phyloP scores from a whole-genome alignment of 1,140 invertebrate genomes.

The Hycleus phaleratus region DNA sequence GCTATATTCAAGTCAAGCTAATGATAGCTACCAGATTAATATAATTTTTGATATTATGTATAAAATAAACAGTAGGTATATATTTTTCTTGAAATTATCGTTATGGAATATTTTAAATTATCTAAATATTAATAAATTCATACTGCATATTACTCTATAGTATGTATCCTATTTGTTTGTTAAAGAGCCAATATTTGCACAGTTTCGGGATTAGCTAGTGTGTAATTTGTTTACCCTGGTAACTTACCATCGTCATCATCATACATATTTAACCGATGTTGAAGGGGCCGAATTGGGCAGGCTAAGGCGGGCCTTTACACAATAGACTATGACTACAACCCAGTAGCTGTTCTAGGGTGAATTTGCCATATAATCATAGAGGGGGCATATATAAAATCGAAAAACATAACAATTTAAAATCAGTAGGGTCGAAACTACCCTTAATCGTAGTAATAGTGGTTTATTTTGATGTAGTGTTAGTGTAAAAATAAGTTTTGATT shows the following conservation, averaged over 20 bases:
- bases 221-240: conserved; percentile 25
- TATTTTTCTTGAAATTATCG: no score
- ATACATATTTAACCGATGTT: conserved; percentile 5
- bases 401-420: conserved; percentile 10
- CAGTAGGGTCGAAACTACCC: conserved; percentile 18
- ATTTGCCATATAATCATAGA: conserved; percentile 19
- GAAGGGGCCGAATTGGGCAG: conserved; percentile 18
- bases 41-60: no score
- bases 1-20: no score
- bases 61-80: no score
- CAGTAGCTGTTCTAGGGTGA: conserved; percentile 6
- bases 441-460: neutral
- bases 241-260: conserved; percentile 7
- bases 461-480: neutral
- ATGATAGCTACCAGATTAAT: no score
- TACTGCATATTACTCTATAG: no score
- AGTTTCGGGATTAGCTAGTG: conserved; percentile 21
- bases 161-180: no score
- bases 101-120: no score
- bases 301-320: conserved; percentile 25
- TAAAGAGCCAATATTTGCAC: conserved; percentile 17
- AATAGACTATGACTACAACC: conserved; percentile 16
- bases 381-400: conserved; percentile 27
- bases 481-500: neutral
- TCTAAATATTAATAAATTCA: no score